These are phyloP conservation scores for Crotalus tigris DNA, from an alignment of 2,113 vertebrate species.

Conservation along the genomic window DNA sequence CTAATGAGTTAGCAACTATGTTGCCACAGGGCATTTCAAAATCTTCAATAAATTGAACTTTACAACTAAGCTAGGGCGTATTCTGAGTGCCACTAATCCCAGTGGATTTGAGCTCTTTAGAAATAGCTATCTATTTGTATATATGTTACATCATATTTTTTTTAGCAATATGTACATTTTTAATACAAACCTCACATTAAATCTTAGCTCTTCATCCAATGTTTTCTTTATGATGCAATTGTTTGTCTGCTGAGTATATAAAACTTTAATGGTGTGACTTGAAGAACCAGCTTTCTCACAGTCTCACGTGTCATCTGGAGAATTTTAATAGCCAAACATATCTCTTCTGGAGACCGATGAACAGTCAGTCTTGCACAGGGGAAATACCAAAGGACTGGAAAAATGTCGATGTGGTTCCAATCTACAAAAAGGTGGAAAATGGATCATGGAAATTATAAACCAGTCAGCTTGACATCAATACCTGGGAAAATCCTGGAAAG, in stretches of 20 bases:
- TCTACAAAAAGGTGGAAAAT: too few species aligned
- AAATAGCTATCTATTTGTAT: not conserved
- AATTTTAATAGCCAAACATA: not conserved
- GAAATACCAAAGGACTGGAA: too few species aligned
- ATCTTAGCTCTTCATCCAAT: not conserved
- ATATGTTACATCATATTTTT: not conserved
- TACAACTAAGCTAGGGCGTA: not conserved
- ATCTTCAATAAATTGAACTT: not conserved
- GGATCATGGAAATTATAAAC: too few species aligned
- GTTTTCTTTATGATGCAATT: slow-evolving; percentile 1
- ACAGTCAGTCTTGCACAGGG: not conserved
- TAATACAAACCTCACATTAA: not conserved
- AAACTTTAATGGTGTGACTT: not conserved
- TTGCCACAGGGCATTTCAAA: not conserved
- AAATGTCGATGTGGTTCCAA: too few species aligned
- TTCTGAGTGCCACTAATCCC: not conserved
- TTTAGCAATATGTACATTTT: not conserved
- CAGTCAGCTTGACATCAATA: too few species aligned
- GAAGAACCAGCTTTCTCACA: not conserved
- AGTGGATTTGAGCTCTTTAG: not conserved
- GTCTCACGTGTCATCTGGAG: not conserved
- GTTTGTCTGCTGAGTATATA: not conserved
- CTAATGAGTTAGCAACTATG: not conserved
- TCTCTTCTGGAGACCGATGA: not conserved
- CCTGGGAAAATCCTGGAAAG: too few species aligned